phyloP scores from a whole-genome alignment of 2,113 vertebrate species.

The Nerophis lumbriciformis region DNA sequence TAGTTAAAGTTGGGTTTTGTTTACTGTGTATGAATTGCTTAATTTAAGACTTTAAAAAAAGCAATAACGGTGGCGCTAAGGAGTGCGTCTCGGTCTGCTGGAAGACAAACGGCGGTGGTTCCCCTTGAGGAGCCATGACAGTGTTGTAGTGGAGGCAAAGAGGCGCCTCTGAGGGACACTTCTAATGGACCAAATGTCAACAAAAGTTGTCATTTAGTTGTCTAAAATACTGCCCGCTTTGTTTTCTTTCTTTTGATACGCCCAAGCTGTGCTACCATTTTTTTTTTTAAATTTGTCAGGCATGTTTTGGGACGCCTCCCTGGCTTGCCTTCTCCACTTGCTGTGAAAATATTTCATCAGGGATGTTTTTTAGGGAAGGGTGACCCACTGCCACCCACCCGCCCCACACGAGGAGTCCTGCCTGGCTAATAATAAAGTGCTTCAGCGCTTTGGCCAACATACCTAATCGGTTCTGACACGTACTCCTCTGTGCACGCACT shows the following conservation, averaged over 20 bases:
- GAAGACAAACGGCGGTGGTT: conserved; percentile 52
- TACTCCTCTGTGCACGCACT: conserved; percentile 30
- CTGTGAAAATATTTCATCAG: conserved; percentile 60
- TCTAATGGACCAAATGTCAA: conserved; percentile 53
- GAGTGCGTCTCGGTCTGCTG: conserved; percentile 7
- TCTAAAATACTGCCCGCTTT: conserved; percentile 25
- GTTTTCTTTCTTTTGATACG: conserved; percentile 32
- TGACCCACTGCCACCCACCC: background rate
- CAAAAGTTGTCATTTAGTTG: conserved; percentile 36
- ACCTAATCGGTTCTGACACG: conserved; percentile 75
- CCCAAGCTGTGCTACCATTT: conserved; percentile 22
- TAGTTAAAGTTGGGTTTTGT: too few relatives aligned
- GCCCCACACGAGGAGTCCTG: conserved; percentile 48
- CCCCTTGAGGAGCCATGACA: conserved; percentile 39
- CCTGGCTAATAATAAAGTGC: conserved; percentile 74
- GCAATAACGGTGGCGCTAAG: background rate
- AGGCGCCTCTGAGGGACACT: conserved; percentile 27
- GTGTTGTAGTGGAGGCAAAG: conserved; percentile 42
- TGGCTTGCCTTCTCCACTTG: conserved; percentile 56
- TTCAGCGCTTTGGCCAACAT: conserved; percentile 63
- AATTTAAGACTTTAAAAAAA: background rate
- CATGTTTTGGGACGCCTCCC: conserved; percentile 56
- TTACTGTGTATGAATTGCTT: background rate
- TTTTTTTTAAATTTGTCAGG: conserved; percentile 34
- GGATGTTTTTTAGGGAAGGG: conserved; percentile 68